phyloP scores from a whole-genome alignment of 53 echinoderm and acorn worm species.

The Zoroaster sp. region DNA sequence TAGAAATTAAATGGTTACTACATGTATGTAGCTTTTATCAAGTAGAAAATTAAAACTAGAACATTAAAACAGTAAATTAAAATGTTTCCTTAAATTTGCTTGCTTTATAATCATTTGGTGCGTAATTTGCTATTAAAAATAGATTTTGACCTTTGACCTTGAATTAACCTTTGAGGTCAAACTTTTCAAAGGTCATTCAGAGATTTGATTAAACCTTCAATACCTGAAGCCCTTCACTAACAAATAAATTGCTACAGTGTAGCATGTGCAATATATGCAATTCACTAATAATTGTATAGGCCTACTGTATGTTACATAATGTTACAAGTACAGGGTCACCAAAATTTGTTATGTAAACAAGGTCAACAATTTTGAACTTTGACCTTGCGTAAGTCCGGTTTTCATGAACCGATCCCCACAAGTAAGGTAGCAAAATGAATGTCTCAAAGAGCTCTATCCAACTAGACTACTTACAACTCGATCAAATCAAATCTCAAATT shows the following conservation, averaged over 20 bases:
- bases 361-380: no score
- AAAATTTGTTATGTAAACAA: no score
- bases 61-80: no score
- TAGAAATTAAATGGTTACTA: no score
- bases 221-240: no score
- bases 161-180: background rate
- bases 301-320: no score
- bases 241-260: background rate
- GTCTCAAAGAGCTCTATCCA: no score
- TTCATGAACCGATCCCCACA: background rate
- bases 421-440: background rate
- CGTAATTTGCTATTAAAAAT: background rate
- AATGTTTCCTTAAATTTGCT: background rate
- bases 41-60: background rate
- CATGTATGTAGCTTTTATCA: background rate
- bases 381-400: background rate
- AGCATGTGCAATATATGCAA: background rate
- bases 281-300: background rate
- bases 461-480: no score
- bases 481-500: no score
- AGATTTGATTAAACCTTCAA: no score
- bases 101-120: background rate
- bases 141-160: background rate
- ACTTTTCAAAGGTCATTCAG: no score
- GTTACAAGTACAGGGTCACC: no score